These are phyloP conservation scores for Euclidia mi DNA, from an alignment of 2,888 invertebrate species.

Conservation along the genomic window DNA sequence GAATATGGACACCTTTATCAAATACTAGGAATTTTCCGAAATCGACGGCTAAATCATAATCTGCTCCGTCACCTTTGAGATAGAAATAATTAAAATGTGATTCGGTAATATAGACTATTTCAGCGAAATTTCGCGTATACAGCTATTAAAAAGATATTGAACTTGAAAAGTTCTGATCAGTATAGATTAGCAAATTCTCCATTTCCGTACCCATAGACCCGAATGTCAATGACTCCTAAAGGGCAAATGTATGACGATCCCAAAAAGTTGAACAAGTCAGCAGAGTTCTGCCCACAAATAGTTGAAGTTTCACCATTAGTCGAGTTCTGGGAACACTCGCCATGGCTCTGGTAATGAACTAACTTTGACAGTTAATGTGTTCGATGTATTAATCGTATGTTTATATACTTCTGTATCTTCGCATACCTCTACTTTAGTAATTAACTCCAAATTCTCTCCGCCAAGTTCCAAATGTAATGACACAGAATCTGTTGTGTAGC, in stretches of 20 bases:
- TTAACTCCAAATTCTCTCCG: not conserved
- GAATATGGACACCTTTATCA: too few relatives aligned
- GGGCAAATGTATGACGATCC: constrained; percentile 8
- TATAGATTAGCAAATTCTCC: not conserved
- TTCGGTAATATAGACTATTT: too few relatives aligned
- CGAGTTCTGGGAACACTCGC: constrained; percentile 25
- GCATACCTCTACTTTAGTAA: not conserved
- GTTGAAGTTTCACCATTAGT: constrained; percentile 30
- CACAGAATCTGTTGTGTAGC: too few relatives aligned
- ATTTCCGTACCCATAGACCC: not conserved
- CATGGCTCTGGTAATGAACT: constrained; percentile 37
- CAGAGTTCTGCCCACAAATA: constrained; percentile 25
- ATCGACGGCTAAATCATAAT: not conserved
- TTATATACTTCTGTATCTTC: constrained; percentile 10
- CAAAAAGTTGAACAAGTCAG: constrained; percentile 10
- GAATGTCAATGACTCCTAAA: not conserved
- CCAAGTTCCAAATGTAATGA: too few relatives aligned
- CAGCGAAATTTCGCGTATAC: too few relatives aligned
- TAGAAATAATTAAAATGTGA: too few relatives aligned
- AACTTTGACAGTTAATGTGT: constrained; percentile 36
- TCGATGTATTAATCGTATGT: constrained; percentile 20
- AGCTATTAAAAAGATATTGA: too few relatives aligned
- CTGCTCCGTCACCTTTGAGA: too few relatives aligned
- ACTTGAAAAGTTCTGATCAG: too few relatives aligned
- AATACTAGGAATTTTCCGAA: constrained; percentile 22